Evolutionary conservation across 1,140 invertebrate species (phyloP).

Genomic region (Drosophila kikkawai): DNA sequence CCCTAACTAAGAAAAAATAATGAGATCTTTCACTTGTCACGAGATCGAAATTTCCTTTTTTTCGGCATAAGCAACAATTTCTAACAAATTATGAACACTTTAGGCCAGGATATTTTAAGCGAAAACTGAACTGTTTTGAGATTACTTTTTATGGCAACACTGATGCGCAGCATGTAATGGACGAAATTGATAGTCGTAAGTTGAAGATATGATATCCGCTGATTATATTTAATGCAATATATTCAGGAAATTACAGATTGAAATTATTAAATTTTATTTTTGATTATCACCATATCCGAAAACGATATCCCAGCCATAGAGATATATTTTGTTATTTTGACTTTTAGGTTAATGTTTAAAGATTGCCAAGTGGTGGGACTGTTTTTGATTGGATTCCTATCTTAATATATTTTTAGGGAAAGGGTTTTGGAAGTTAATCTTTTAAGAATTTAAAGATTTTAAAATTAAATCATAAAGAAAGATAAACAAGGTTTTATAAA

Average conservation of each 20-base stretch:
- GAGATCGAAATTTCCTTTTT: slow-evolving; percentile 39
- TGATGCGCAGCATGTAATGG: slow-evolving; percentile 1
- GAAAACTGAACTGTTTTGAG: slow-evolving; percentile 17
- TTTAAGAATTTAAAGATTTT: not conserved
- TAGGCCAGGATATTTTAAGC: slow-evolving; percentile 23
- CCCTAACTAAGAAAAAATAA: not conserved
- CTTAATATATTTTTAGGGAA: not conserved
- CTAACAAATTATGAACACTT: slow-evolving; percentile 38
- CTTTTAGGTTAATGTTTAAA: not conserved
- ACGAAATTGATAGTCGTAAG: slow-evolving; percentile 1
- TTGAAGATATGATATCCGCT: slow-evolving; percentile 22
- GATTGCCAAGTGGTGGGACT: not conserved
- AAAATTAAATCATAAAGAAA: no score
- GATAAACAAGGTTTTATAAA: slow-evolving; percentile 5
- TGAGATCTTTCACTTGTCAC: slow-evolving; percentile 32
- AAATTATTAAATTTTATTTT: slow-evolving; percentile 4
- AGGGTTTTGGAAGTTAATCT: not conserved
- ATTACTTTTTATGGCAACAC: slow-evolving; percentile 17
- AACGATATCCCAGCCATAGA: not conserved
- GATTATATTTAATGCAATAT: slow-evolving; percentile 7
- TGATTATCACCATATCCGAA: slow-evolving; percentile 12
- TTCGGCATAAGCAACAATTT: slow-evolving; percentile 33
- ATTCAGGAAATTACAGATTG: slow-evolving; percentile 20
- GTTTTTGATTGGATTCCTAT: not conserved
- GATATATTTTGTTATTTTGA: not conserved